Percentiles rank a stretch among this genome's conserved stretches.
These are phyloP conservation scores for Scleropages formosus DNA, from an alignment of 2,797 vertebrate genomes.

Conservation along the genomic window DNA sequence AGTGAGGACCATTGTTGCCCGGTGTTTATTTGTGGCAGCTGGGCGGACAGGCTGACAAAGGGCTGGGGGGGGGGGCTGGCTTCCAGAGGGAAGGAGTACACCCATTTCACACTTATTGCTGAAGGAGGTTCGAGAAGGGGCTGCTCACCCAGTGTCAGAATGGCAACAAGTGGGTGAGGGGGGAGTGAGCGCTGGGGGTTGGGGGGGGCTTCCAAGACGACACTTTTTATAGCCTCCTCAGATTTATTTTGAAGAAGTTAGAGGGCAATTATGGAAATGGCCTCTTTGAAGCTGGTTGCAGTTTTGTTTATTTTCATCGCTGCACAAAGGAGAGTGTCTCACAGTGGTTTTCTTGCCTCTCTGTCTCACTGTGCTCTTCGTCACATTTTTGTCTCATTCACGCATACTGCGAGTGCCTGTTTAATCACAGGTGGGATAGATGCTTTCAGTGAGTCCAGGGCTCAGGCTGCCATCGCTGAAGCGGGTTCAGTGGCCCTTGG, in stretches of 20 bases:
- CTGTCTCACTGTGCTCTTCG: not conserved
- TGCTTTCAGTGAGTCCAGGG: not conserved
- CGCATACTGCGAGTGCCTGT: not conserved
- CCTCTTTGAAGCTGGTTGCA: conserved; percentile 85
- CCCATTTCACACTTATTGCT: conserved; percentile 91
- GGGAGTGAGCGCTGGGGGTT: conserved; percentile 72
- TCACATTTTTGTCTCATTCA: not conserved
- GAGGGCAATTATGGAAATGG: conserved; percentile 99
- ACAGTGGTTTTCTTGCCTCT: conserved; percentile 47
- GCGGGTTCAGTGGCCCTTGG: not conserved
- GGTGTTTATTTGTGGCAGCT: conserved; percentile 43
- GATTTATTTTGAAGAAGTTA: conserved; percentile 90
- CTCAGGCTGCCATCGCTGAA: not conserved
- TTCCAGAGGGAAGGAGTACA: conserved; percentile 67
- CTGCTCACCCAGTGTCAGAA: conserved; percentile 82
- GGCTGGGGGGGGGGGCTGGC: conserved; percentile 72
- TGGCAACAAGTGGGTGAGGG: conserved; percentile 85
- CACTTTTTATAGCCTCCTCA: conserved; percentile 77
- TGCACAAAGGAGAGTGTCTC: conserved; percentile 73
- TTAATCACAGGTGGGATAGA: not conserved
- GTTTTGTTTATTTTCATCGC: conserved; percentile 76
- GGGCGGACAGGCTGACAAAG: conserved; percentile 72
- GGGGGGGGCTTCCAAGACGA: conserved; percentile 91
- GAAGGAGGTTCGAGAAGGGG: conserved; percentile 74
- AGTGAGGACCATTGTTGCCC: conserved; percentile 16